Percentiles rank a stretch among this genome's conserved stretches.
Conservation (phyloP, 2,888 invertebrate species). For the Acleris sparsana region DNA sequence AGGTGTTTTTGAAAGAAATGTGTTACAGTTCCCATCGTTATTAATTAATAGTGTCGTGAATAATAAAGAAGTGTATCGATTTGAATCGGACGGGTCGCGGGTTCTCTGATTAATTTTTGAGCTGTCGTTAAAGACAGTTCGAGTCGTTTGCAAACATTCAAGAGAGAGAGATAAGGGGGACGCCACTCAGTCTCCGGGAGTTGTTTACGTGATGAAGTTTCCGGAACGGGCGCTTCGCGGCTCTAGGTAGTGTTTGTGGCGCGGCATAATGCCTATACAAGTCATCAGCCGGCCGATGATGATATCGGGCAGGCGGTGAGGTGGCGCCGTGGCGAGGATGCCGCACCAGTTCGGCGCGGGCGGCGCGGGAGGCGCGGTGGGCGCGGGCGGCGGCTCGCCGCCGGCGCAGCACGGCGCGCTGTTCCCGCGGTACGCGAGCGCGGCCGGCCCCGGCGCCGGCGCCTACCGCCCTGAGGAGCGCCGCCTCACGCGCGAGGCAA, state of each 20-base stretch:
- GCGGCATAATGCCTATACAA: constrained; percentile 44
- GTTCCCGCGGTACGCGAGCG: constrained; percentile 86
- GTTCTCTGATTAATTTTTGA: constrained; percentile 29
- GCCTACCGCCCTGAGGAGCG: constrained; percentile 91
- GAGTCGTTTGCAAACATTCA: constrained; percentile 41
- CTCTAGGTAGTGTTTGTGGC: constrained; percentile 50
- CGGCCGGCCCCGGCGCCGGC: constrained; percentile 82
- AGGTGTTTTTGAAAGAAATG: constrained; percentile 91
- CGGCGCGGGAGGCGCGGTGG: constrained; percentile 88
- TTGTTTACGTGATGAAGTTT: constrained; percentile 26
- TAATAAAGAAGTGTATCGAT: constrained; percentile 79
- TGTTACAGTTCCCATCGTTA: constrained; percentile 79
- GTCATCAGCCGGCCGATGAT: constrained; percentile 49
- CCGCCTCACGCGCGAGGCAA: constrained; percentile 93
- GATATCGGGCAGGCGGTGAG: constrained; percentile 67
- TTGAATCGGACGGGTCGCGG: constrained; percentile 41
- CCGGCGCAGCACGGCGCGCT: constrained; percentile 83
- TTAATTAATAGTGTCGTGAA: constrained; percentile 79
- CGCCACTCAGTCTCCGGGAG: constrained; percentile 44
- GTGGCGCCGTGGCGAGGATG: constrained; percentile 85
- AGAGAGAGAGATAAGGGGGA: constrained; percentile 45
- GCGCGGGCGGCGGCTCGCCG: constrained; percentile 85
- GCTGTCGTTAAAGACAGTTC: constrained; percentile 33
- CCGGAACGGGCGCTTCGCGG: constrained; percentile 36
- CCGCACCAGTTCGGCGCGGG: constrained; percentile 91